Percentiles rank a stretch among this genome's conserved stretches.
Conservation (phyloP, 2,797 vertebrate species). For the Malacoraja senta region DNA sequence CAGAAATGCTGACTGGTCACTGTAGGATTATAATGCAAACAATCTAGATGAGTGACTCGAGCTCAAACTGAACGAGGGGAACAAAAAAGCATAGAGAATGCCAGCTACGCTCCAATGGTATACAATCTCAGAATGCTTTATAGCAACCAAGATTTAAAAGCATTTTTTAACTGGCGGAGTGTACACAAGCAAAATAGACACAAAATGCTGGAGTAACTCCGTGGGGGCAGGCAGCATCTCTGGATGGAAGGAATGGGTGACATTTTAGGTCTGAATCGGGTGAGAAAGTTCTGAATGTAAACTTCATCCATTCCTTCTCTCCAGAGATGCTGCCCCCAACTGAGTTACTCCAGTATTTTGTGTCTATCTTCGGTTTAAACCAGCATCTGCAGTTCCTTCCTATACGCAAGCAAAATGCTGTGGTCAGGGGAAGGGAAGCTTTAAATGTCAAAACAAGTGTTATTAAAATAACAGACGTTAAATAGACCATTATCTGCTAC, state of each 20-base stretch:
- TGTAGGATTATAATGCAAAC: too few relatives aligned
- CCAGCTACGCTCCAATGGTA: neutral
- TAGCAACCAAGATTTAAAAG: neutral
- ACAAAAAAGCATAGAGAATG: neutral
- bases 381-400: too few relatives aligned
- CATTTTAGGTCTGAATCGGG: too few relatives aligned
- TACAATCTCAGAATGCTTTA: neutral
- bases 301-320: too few relatives aligned
- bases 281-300: too few relatives aligned
- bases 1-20: conserved; percentile 19
- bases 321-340: too few relatives aligned
- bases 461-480: neutral
- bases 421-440: neutral
- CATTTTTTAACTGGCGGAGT: neutral
- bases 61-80: neutral
- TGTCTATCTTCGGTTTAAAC: too few relatives aligned
- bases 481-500: neutral
- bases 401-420: neutral
- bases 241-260: too few relatives aligned
- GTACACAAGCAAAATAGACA: too few relatives aligned
- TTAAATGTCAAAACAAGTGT: neutral
- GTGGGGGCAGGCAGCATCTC: too few relatives aligned
- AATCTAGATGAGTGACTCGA: neutral
- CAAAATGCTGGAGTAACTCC: too few relatives aligned
- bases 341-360: too few relatives aligned